Evolutionary conservation across 1,140 invertebrate genomes (phyloP), one percentile per base, ranked within the genome.

Genomic region (Rhopalosiphum padi): DNA sequence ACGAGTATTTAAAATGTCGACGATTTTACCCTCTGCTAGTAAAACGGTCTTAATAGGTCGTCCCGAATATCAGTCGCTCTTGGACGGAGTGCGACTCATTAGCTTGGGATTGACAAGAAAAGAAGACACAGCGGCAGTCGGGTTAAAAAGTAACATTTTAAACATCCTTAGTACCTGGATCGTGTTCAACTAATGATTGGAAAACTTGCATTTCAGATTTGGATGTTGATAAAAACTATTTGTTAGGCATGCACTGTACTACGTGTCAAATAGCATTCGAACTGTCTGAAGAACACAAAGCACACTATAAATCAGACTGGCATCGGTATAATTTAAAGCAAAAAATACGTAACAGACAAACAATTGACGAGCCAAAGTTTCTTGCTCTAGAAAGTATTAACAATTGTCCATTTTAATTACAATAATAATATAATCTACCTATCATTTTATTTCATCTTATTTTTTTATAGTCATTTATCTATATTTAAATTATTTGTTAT

Each of bases 251-350:
- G 51, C 86, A 94, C n/a, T 99, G 99, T 95, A 97, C 99, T 93
- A 97, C 98, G 46, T 99, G 99, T 95, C 96, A 97, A 94, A 97
- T 99, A 25, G 96, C 96, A 55, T 99, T 99, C 95, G 96, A 96
- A 94, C 96, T 97, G 94, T 95, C 97, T 4, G 97, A 98, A 93
- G 95, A 97, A 41, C 98, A 99, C 95, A 96, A 98, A 91, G 96
- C 97, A 83, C 98, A 99, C 95, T 99, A 98, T 95, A 98, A 98
- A 96, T 97, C 97, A 3, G 98, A 99, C 95, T 99, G 98, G 98
- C 99, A 99, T 95, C 96, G 98, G 77, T 99, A 99, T 95, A 99
- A 99, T 96, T 96, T 99, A 89, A 99, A 99, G 95, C 96, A 99
- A 94, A 99, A 99, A 96, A 97, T 99, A 22, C 97, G 97, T 2